Evolutionary conservation across 2,113 vertebrate species (phyloP).

Genomic region (Tragelaphus buxtoni): DNA sequence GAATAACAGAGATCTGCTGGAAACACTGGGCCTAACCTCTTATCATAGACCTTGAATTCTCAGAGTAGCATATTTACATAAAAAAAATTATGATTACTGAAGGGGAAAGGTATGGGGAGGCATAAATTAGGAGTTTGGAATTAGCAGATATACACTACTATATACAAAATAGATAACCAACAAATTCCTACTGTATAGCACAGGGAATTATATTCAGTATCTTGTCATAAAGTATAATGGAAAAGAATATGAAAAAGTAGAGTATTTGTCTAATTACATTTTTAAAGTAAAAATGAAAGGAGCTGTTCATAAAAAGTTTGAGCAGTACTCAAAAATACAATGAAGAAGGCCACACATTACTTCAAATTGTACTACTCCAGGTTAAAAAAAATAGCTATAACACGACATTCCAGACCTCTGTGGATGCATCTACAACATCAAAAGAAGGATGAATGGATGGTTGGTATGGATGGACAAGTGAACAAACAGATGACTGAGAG

Average conservation of each 20-base stretch:
- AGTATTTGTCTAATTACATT: conserved; percentile 19
- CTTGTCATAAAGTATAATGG: background rate
- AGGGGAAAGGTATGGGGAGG: background rate
- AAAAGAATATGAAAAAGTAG: background rate
- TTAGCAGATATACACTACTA: background rate
- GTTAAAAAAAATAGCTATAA: background rate
- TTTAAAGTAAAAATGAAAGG: conserved; percentile 42
- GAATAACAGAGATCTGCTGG: conserved; percentile 4
- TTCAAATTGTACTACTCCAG: background rate
- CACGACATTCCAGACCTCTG: background rate
- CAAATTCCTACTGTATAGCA: background rate
- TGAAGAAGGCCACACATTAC: background rate
- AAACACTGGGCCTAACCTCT: background rate
- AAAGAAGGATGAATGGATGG: background rate
- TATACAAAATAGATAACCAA: background rate
- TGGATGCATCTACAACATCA: background rate
- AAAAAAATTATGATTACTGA: background rate
- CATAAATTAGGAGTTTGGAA: background rate
- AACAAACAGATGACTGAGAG: background rate
- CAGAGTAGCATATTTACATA: background rate
- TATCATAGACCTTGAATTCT: conserved; percentile 24
- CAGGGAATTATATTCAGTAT: background rate
- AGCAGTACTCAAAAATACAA: background rate
- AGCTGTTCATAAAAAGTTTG: background rate
- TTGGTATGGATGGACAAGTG: background rate